phyloP scores from a whole-genome alignment of 2,888 invertebrate genomes.

The Ochropleura leucogaster region DNA sequence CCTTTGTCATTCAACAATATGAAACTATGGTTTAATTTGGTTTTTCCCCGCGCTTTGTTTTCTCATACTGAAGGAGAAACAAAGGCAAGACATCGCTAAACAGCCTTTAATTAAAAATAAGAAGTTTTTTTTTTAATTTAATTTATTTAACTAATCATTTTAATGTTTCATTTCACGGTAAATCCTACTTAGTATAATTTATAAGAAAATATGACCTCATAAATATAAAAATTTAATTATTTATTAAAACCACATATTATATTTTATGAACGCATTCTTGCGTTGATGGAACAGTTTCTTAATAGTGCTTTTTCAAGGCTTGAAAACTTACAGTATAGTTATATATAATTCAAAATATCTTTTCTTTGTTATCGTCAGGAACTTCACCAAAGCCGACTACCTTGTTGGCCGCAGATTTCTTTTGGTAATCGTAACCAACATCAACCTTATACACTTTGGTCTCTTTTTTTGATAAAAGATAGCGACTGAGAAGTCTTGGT shows the following conservation, averaged over 20 bases:
- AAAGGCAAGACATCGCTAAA: too few relatives aligned
- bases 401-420: constrained; percentile 19
- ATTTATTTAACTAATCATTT: too few relatives aligned
- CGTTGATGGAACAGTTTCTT: background rate
- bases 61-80: too few relatives aligned
- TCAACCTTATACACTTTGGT: constrained; percentile 72
- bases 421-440: constrained; percentile 64
- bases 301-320: background rate
- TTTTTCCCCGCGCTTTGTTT: too few relatives aligned
- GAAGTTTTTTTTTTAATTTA: too few relatives aligned
- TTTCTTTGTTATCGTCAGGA: constrained; percentile 32
- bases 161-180: too few relatives aligned
- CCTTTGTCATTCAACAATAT: too few relatives aligned
- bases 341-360: constrained; percentile 3
- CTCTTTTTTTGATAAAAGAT: constrained; percentile 70
- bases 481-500: constrained; percentile 70
- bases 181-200: too few relatives aligned
- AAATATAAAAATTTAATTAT: too few relatives aligned
- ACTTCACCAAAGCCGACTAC: constrained; percentile 34
- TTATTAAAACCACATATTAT: background rate
- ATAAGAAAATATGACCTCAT: too few relatives aligned
- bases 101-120: too few relatives aligned
- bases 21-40: too few relatives aligned
- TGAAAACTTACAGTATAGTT: background rate
- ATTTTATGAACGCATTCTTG: background rate